Conservation (phyloP, 2,797 vertebrate genomes). For the Leucoraja ocellata region DNA sequence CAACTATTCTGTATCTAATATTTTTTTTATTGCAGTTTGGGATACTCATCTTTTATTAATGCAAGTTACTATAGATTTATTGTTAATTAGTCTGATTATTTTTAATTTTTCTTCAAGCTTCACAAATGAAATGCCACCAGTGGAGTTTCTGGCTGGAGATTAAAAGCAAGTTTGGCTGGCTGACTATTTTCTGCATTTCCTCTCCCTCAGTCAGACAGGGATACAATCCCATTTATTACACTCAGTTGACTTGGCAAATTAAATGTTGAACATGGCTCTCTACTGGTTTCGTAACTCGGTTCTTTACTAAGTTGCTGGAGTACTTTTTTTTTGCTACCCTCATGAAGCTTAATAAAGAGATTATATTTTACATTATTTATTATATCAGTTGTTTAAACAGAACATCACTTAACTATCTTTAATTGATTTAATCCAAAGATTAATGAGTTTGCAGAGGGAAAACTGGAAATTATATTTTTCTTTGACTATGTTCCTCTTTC, state of each 20-base stretch:
- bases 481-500: background rate
- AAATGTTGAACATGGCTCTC: background rate
- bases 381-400: background rate
- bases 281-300: background rate
- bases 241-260: background rate
- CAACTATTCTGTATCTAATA: background rate
- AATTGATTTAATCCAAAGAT: background rate
- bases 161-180: background rate
- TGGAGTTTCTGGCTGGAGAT: background rate
- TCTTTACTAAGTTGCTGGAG: background rate
- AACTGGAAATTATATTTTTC: background rate
- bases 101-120: background rate
- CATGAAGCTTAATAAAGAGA: background rate
- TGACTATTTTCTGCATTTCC: background rate
- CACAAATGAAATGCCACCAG: background rate
- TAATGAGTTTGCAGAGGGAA: background rate
- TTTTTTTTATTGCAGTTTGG: background rate
- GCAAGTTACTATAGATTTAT: background rate
- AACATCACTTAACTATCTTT: background rate
- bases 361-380: background rate
- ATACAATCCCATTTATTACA: background rate
- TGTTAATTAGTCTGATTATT: background rate
- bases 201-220: background rate
- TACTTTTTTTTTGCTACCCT: background rate
- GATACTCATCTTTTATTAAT: background rate